These are phyloP conservation scores for Bombus affinis DNA, from an alignment of 1,140 invertebrate species.

Conservation along the genomic window DNA sequence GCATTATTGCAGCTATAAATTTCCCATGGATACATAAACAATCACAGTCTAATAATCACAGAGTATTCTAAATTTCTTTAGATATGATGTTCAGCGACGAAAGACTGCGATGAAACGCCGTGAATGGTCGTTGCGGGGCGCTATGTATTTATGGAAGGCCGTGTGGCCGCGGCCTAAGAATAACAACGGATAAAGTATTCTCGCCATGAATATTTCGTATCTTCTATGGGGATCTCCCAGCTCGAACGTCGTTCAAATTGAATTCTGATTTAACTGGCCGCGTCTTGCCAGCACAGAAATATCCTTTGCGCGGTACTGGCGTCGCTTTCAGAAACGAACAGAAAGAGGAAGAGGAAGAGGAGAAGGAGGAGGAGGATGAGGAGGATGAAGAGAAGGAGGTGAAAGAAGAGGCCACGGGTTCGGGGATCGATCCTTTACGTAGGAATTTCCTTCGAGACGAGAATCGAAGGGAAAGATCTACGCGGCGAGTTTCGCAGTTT, in stretches of 20 bases:
- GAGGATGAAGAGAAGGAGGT: background rate
- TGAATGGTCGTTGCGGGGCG: conserved; percentile 10
- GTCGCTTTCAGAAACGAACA: background rate
- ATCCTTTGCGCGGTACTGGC: conserved; percentile 9
- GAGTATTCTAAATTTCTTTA: background rate
- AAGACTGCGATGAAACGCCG: background rate
- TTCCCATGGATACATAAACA: background rate
- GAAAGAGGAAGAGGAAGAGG: background rate
- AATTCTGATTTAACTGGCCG: conserved; percentile 68
- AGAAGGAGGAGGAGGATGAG: too few species aligned
- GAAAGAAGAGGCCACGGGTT: background rate
- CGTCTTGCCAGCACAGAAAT: conserved; percentile 43
- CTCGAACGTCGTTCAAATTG: conserved; percentile 64
- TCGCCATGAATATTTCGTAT: conserved; percentile 56
- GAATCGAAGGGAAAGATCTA: conserved; percentile 26
- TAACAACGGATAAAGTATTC: conserved; percentile 51
- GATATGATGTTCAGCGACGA: too few species aligned
- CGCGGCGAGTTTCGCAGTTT: conserved; percentile 41
- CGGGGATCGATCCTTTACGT: conserved; percentile 34
- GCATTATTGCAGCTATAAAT: background rate
- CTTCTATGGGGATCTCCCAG: conserved; percentile 51
- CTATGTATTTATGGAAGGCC: conserved; percentile 46
- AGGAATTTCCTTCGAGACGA: conserved; percentile 26
- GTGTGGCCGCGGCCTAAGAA: conserved; percentile 37
- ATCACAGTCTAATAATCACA: background rate